Percentiles rank a stretch among this genome's conserved stretches.
Conservation (phyloP, 2,113 vertebrate genomes). For the Serinus canaria region DNA sequence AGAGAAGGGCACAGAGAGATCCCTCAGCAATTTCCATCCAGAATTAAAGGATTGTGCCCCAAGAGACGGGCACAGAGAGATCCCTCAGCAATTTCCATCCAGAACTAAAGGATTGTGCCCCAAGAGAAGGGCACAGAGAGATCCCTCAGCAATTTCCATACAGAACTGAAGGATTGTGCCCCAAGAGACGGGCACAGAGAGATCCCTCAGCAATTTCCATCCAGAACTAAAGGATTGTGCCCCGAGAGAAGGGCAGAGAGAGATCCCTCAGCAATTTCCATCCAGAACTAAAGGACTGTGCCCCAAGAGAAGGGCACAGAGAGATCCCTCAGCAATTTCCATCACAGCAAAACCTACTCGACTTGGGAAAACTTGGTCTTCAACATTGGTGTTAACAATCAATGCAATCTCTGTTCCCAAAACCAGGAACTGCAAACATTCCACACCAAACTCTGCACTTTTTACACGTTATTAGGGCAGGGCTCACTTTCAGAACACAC, state of each 20-base stretch:
- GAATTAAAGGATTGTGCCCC: background rate
- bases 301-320: background rate
- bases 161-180: background rate
- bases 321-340: background rate
- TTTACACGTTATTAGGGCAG: background rate
- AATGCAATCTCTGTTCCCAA: background rate
- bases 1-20: background rate
- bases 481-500: background rate
- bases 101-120: background rate
- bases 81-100: background rate
- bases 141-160: background rate
- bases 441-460: background rate
- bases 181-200: background rate
- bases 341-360: accelerated
- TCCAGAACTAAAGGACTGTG: background rate
- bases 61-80: background rate
- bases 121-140: background rate
- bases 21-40: background rate
- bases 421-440: background rate
- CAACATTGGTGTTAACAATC: background rate
- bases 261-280: background rate
- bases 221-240: background rate
- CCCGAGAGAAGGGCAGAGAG: background rate
- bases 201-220: background rate
- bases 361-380: background rate